Evolutionary conservation across 2,888 invertebrate species (phyloP).

Genomic region (Alsophila aescularia): DNA sequence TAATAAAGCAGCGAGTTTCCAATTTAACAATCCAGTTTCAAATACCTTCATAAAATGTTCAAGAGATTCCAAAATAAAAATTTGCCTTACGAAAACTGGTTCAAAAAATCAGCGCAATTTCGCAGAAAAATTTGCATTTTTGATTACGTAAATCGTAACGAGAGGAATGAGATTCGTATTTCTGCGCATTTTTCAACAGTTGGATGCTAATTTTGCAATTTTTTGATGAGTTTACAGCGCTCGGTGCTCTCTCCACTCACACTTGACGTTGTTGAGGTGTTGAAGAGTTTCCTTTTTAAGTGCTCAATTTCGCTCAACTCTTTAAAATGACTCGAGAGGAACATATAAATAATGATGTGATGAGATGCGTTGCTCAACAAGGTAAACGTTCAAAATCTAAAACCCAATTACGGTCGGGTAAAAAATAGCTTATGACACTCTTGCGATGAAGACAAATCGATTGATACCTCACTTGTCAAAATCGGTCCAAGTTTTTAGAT

Average conservation of each 20-base stretch:
- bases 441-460: no score
- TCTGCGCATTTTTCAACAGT: slow-evolving; percentile 34
- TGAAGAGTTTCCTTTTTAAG: not conserved
- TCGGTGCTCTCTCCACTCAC: not conserved
- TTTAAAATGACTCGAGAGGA: not conserved
- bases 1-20: slow-evolving; percentile 21
- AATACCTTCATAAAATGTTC: slow-evolving; percentile 43
- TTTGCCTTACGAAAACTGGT: slow-evolving; percentile 34
- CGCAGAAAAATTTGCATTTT: slow-evolving; percentile 65
- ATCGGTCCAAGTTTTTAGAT: no score
- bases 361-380: no score
- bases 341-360: no score
- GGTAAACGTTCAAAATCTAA: no score
- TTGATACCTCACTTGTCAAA: no score
- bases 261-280: not conserved
- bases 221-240: slow-evolving; percentile 27
- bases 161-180: slow-evolving; percentile 38
- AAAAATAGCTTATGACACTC: no score
- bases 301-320: not conserved
- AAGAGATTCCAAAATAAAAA: slow-evolving; percentile 42
- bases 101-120: slow-evolving; percentile 58
- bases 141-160: slow-evolving; percentile 65
- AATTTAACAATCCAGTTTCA: slow-evolving; percentile 33
- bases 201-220: slow-evolving; percentile 28
- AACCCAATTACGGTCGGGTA: no score